Conservation (phyloP, 1,140 invertebrate species). For the Bombus sylvicola region DNA sequence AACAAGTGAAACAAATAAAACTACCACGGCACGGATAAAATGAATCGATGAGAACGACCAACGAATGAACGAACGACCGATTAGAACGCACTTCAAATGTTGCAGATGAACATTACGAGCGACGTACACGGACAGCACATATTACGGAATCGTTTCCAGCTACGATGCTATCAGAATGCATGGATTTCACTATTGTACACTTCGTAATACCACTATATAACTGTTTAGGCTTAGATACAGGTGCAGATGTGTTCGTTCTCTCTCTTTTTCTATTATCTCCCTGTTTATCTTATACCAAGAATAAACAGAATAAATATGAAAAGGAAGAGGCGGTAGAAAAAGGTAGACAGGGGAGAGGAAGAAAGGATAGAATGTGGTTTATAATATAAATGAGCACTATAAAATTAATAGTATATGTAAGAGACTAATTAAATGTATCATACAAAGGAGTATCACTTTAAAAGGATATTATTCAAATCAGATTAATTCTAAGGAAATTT, state of each 20-base stretch:
- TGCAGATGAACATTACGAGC: conserved; percentile 8
- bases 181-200: conserved; percentile 56
- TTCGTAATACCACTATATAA: conserved; percentile 46
- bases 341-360: not conserved
- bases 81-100: conserved; percentile 44
- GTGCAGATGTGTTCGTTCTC: conserved; percentile 57
- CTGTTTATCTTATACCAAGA: conserved; percentile 53
- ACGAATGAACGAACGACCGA: conserved; percentile 10
- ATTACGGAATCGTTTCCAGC: conserved; percentile 34
- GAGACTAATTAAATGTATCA: no score
- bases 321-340: conserved; percentile 37
- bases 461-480: not conserved
- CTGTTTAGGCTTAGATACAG: conserved; percentile 66
- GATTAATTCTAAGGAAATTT: not conserved
- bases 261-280: conserved; percentile 34
- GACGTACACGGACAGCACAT: conserved; percentile 27
- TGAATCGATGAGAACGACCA: conserved; percentile 31
- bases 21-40: not conserved
- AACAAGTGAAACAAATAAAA: conserved; percentile 1
- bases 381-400: conserved; percentile 12
- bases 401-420: not conserved
- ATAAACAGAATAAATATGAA: conserved; percentile 62
- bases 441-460: no score
- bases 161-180: conserved; percentile 33
- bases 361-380: conserved; percentile 48